These are phyloP conservation scores for Naso thynnoides DNA, from an alignment of 2,797 vertebrate species.

Conservation along the genomic window DNA sequence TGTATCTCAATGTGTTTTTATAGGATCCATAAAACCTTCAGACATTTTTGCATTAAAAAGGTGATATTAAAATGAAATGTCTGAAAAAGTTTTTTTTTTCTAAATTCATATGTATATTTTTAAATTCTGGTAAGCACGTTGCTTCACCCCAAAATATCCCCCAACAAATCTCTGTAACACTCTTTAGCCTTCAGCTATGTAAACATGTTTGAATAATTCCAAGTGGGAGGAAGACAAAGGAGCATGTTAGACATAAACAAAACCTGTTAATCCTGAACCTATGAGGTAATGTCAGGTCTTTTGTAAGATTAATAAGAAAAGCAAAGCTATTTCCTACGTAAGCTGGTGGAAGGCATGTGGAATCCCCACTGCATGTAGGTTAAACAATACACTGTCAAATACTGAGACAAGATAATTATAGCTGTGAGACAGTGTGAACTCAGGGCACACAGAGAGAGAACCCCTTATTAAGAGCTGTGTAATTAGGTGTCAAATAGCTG, in stretches of 20 bases:
- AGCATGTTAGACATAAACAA: conserved; percentile 72
- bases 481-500: conserved; percentile 82
- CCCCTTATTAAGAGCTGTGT: conserved; percentile 83
- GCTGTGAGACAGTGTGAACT: conserved; percentile 78
- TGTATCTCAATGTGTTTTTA: too few relatives aligned
- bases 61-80: too few relatives aligned
- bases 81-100: too few relatives aligned
- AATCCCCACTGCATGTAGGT: conserved; percentile 79
- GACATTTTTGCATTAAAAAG: too few relatives aligned
- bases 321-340: conserved; percentile 61
- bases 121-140: conserved; percentile 1
- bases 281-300: conserved; percentile 65
- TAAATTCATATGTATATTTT: too few relatives aligned
- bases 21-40: too few relatives aligned
- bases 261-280: conserved; percentile 62
- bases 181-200: conserved; percentile 23
- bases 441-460: conserved; percentile 75
- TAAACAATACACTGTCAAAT: conserved; percentile 83
- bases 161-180: conserved; percentile 27
- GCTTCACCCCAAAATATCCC: conserved; percentile 19
- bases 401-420: conserved; percentile 86
- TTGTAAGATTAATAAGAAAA: conserved; percentile 79
- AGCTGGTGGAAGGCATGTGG: conserved; percentile 66
- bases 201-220: conserved; percentile 47
- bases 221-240: conserved; percentile 55